Evolutionary conservation across 2,888 invertebrate genomes (phyloP), one percentile per base, ranked within the genome.

Genomic region (Temnothorax unifasciatus): DNA sequence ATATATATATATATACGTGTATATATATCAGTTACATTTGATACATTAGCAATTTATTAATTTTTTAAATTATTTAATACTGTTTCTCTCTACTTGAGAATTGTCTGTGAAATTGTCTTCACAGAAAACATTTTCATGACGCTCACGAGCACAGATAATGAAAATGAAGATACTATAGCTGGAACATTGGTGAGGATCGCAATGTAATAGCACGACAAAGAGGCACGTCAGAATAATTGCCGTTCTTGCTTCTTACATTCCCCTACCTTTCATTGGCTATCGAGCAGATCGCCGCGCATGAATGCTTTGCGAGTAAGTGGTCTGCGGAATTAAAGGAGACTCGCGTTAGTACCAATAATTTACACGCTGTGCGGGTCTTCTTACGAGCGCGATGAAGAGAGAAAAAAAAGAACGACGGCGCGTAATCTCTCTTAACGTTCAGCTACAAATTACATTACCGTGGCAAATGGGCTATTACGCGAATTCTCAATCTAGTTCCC

Each of bases 391-490:
- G 41, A 38, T 47, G 18, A 76, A 21, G 34, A 59, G 29, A 29
- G 29, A 3, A 64, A 38, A 64, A 74, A 25, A 38, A 38, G 9
- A 21, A 34, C 25, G 25, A 47, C 47, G 21, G 34, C 15, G 61
- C 50, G 57, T 47, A 69, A 69, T 81, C 47, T 71, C 71, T 81
- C 79, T 69, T 52, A 47, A 57, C 34, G 79, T 34, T 79, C 59
- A 71, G 71, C 47, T 61, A 59, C 47, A 81, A 81, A 81, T 81
- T 81, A 71, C 71, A 59, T 81, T 71, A 81, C 21, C 71, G 59
- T 81, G 38, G 79, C 79, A 59, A 81, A 81, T 81, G 79, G 59
- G 59, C 79, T 71, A 81, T 81, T 81, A 81, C 71, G 47, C 71
- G 71, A 71, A 81, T 81, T 50, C 71, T 59, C 79, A 59, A 71